phyloP scores from a whole-genome alignment of 2,888 invertebrate genomes.

The Melinopterus prodromus region DNA sequence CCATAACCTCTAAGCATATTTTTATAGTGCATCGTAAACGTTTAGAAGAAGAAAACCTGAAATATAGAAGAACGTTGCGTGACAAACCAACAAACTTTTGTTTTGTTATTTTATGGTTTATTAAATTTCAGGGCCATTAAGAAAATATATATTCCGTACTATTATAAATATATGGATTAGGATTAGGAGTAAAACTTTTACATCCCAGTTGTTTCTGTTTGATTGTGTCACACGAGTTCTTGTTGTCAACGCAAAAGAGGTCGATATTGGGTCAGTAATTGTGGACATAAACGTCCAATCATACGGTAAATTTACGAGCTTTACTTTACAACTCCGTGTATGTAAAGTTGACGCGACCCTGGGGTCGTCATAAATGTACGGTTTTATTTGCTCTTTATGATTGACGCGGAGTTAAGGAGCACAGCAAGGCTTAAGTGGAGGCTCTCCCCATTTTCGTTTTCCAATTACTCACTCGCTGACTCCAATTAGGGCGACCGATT shows the following conservation, averaged over 20 bases:
- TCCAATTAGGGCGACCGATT: conserved; percentile 4
- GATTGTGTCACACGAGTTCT: neutral
- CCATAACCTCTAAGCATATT: too few relatives aligned
- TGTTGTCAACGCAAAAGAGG: neutral
- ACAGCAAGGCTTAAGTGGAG: conserved; percentile 15
- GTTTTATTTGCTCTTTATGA: conserved; percentile 23
- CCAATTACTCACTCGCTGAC: conserved; percentile 18
- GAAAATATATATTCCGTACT: too few relatives aligned
- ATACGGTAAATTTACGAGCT: conserved; percentile 34
- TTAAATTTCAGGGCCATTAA: too few relatives aligned
- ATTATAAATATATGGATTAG: neutral
- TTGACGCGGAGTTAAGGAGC: conserved; percentile 18
- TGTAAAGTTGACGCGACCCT: conserved; percentile 10
- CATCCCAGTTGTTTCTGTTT: too few relatives aligned
- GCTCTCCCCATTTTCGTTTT: conserved; percentile 12
- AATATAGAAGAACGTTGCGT: too few relatives aligned
- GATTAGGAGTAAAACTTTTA: too few relatives aligned
- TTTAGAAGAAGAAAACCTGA: too few relatives aligned
- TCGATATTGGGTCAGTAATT: conserved; percentile 28
- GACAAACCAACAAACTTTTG: too few relatives aligned
- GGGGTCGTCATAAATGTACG: conserved; percentile 8
- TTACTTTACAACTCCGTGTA: conserved; percentile 36
- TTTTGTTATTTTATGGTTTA: too few relatives aligned
- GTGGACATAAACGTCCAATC: conserved; percentile 37
- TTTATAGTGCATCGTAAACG: too few relatives aligned